A percentile compares a stretch with the other conserved stretches of the same genome.
Conservation (phyloP, 2,888 invertebrate species). For the Sarcophaga subvicina region DNA sequence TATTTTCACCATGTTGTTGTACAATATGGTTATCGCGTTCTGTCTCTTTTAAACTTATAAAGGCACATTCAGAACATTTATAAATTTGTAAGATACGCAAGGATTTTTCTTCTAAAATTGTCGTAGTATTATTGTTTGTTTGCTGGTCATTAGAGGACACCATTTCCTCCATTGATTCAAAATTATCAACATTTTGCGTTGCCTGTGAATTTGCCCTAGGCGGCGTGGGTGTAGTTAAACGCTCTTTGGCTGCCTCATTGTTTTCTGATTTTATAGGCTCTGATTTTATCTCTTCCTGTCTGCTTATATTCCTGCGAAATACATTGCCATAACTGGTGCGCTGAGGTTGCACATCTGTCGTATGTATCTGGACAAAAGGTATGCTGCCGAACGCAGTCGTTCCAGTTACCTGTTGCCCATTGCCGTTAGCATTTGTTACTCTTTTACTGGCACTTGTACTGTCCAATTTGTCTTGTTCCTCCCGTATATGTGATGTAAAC, state of each 20-base stretch:
- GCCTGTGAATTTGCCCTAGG: conserved; percentile 66
- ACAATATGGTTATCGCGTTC: conserved; percentile 61
- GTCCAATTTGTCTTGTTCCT: conserved; percentile 44
- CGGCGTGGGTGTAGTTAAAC: conserved; percentile 77
- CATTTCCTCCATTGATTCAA: conserved; percentile 16
- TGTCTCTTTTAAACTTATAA: conserved; percentile 75
- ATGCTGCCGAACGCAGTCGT: conserved; percentile 62
- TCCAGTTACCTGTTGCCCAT: not conserved
- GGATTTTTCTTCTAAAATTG: conserved; percentile 25
- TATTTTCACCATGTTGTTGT: conserved; percentile 67
- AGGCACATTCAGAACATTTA: conserved; percentile 78
- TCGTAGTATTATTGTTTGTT: conserved; percentile 10
- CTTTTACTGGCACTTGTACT: conserved; percentile 2
- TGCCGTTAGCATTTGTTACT: not conserved
- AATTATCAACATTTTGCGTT: conserved; percentile 49
- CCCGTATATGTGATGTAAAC: conserved; percentile 24
- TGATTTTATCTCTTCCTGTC: conserved; percentile 79
- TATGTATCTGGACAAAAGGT: conserved; percentile 80
- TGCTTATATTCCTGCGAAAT: conserved; percentile 75
- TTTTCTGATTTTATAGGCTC: conserved; percentile 81
- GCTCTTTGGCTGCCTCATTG: conserved; percentile 75
- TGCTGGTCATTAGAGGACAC: conserved; percentile 12
- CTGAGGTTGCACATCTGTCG: conserved; percentile 78
- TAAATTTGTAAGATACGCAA: conserved; percentile 59
- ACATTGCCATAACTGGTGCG: conserved; percentile 77